phyloP scores from a whole-genome alignment of 2,888 invertebrate genomes.

The Macrophya annulata region DNA sequence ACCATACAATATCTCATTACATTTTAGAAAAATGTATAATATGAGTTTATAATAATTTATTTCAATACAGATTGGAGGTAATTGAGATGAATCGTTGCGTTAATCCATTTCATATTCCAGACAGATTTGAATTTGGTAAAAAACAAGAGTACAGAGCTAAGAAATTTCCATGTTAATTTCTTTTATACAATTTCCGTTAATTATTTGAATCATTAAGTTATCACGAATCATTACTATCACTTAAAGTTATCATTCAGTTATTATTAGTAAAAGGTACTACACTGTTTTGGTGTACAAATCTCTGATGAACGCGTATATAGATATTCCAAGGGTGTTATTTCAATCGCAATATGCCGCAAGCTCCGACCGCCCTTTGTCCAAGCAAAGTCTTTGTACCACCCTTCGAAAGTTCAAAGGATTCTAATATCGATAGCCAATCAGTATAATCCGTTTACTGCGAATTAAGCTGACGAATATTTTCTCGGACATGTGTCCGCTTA shows the following conservation, averaged over 20 bases:
- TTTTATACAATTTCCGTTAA: not conserved
- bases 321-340: not conserved
- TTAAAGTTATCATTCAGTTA: not conserved
- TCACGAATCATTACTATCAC: too few species aligned
- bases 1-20: not conserved
- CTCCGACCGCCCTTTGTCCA: not conserved
- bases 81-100: too few species aligned
- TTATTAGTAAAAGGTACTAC: not conserved
- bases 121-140: not conserved
- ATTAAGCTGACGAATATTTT: conserved; percentile 37
- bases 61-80: too few species aligned
- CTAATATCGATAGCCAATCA: conserved; percentile 47
- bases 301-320: too few species aligned
- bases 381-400: conserved; percentile 30
- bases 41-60: too few species aligned
- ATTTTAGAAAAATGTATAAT: not conserved
- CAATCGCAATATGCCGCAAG: conserved; percentile 3
- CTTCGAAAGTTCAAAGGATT: conserved; percentile 45
- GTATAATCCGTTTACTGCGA: conserved; percentile 32
- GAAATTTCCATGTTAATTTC: too few species aligned
- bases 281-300: not conserved
- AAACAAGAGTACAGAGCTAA: too few species aligned
- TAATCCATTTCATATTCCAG: not conserved
- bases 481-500: conserved; percentile 19
- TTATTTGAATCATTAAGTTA: not conserved